phyloP scores from a whole-genome alignment of 2,797 vertebrate genomes.

The Diplodus puntazzo region DNA sequence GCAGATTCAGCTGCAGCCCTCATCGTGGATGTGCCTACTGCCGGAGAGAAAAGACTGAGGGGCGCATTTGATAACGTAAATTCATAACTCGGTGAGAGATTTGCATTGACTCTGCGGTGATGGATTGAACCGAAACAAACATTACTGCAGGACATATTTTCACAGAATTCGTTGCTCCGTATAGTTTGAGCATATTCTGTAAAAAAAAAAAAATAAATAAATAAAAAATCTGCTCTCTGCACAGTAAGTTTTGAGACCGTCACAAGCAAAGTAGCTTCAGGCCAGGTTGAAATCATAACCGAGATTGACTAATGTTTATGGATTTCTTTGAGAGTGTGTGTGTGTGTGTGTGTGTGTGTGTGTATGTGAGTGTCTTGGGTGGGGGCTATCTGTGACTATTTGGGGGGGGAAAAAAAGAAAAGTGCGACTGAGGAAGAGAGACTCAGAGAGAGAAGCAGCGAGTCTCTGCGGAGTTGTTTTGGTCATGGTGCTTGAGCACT shows the following conservation, averaged over 20 bases:
- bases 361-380: slow-evolving; percentile 15
- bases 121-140: slow-evolving; percentile 60
- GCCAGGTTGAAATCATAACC: slow-evolving; percentile 67
- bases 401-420: slow-evolving; percentile 12
- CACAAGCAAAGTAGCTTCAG: slow-evolving; percentile 61
- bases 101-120: slow-evolving; percentile 66
- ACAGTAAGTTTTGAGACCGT: slow-evolving; percentile 58
- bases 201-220: slow-evolving; percentile 58
- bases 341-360: slow-evolving; percentile 32
- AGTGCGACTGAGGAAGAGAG: slow-evolving; percentile 53
- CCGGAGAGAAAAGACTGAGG: slow-evolving; percentile 42
- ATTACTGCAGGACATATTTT: slow-evolving; percentile 68
- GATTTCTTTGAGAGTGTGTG: slow-evolving; percentile 45
- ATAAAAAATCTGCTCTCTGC: slow-evolving; percentile 39
- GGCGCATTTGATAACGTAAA: slow-evolving; percentile 49
- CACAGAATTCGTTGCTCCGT: slow-evolving; percentile 55
- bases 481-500: slow-evolving; percentile 80
- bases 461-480: slow-evolving; percentile 78
- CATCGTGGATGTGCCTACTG: slow-evolving; percentile 41
- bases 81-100: slow-evolving; percentile 63
- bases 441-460: slow-evolving; percentile 51
- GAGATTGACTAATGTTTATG: slow-evolving; percentile 72
- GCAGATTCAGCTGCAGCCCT: slow-evolving; percentile 44
- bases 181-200: slow-evolving; percentile 36
- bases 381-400: slow-evolving; percentile 61